phyloP scores from a whole-genome alignment of 2,797 vertebrate species.

The Ciconia nigra region DNA sequence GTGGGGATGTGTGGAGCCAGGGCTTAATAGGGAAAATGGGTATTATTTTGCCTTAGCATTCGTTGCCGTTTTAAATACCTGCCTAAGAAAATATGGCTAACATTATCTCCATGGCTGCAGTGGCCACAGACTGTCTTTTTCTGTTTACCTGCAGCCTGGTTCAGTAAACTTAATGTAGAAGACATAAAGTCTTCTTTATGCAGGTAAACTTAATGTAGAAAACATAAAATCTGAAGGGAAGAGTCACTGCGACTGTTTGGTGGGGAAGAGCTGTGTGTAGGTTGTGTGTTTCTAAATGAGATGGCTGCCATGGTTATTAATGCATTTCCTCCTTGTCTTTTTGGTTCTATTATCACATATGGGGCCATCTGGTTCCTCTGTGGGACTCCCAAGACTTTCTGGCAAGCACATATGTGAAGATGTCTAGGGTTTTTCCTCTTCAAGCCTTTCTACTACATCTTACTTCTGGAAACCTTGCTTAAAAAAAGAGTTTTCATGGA shows the following conservation, averaged over 20 bases:
- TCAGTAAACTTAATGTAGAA: neutral
- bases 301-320: neutral
- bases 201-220: neutral
- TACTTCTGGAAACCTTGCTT: neutral
- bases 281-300: neutral
- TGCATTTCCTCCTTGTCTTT: neutral
- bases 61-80: neutral
- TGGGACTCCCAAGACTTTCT: constrained; percentile 36
- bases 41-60: neutral
- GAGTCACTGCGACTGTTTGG: neutral
- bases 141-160: neutral
- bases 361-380: constrained; percentile 60
- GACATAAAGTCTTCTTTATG: neutral
- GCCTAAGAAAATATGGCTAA: neutral
- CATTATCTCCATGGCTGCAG: neutral
- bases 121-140: neutral
- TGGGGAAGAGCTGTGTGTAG: neutral
- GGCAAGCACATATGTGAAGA: neutral
- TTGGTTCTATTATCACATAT: neutral
- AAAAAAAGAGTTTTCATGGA: neutral
- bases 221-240: neutral
- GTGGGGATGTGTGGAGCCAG: neutral
- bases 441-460: neutral
- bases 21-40: neutral
- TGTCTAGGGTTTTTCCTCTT: constrained; percentile 18